Base-by-base conservation (phyloP, 2,888 invertebrate genomes). In the Pardosa pseudoannulata region DNA sequence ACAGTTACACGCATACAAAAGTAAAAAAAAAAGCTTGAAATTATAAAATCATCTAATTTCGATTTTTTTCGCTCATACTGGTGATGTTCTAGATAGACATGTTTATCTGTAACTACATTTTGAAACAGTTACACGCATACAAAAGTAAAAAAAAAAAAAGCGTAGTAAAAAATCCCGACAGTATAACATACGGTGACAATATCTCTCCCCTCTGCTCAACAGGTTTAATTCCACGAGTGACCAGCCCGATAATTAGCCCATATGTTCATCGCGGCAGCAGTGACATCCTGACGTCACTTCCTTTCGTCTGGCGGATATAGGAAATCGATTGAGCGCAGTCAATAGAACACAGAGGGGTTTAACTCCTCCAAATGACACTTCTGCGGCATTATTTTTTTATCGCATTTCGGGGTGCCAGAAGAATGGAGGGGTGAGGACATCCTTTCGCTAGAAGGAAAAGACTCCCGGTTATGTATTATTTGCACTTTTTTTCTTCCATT, bases 221-320 rank as follows among this genome's bases (percentile, higher is more conserved):
- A 46, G 16, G 41, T 46, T 16, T 16, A 9, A 46, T 13, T 56
- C 56, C 3, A 7, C 23, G 65, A 85, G 32, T 85, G 83, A 85
- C 83, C 83, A 85, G 23, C 68, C 5, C 32, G 9, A 62, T 50
- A 68, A 62, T 85, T 50, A 79, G 50, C 67, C 78, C 78, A 85
- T 85, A 85, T 85, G 83, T 39, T 73, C 28, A 62, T 31, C 11
- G n/a, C n/a, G 32, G 11, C 56, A 32, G 13, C 27, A 79, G 78
- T 85, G 83, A 72, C 83, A 85, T 78, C 83, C 67, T 85, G 72
- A 73, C 83, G 83, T 85, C 83, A 85, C 78, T 71, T 85, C 83
- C 83, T 36, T 78, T 85, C 83, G 83, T 85, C 78, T 85, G 83
- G 78, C 83, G 83, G 83, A 85, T 85, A 85, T 85, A 85, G 83